These are phyloP conservation scores for Idaea aversata DNA, from an alignment of 2,888 invertebrate species.

Conservation along the genomic window DNA sequence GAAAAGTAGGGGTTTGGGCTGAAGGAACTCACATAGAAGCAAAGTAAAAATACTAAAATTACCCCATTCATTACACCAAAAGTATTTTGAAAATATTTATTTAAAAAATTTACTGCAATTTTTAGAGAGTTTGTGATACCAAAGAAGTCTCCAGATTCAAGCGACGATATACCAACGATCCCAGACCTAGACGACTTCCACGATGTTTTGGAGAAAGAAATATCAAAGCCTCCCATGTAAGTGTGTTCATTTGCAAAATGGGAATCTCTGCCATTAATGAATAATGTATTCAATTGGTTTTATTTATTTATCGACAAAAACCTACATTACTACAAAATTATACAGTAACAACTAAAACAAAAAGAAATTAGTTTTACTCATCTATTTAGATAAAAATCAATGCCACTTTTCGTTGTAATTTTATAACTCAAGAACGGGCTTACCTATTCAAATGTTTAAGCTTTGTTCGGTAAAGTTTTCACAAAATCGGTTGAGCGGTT, in stretches of 20 bases:
- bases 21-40: constrained; percentile 70
- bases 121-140: constrained; percentile 69
- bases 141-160: constrained; percentile 64
- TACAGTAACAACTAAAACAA: no score
- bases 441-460: no score
- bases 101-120: constrained; percentile 11
- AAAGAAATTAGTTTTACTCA: no score
- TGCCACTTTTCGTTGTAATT: no score
- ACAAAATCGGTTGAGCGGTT: no score
- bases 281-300: no score
- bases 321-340: no score
- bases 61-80: not conserved
- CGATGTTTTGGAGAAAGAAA: constrained; percentile 70
- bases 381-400: no score
- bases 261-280: no score
- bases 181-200: constrained; percentile 74
- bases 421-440: no score
- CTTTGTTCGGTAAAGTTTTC: no score
- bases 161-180: constrained; percentile 75
- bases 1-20: constrained; percentile 72
- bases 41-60: constrained; percentile 43
- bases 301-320: no score
- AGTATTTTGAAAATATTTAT: not conserved
- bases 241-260: constrained; percentile 24
- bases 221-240: constrained; percentile 62